These are phyloP conservation scores for Leguminivora glycinivorella DNA, from an alignment of 1,140 invertebrate species.

Conservation along the genomic window DNA sequence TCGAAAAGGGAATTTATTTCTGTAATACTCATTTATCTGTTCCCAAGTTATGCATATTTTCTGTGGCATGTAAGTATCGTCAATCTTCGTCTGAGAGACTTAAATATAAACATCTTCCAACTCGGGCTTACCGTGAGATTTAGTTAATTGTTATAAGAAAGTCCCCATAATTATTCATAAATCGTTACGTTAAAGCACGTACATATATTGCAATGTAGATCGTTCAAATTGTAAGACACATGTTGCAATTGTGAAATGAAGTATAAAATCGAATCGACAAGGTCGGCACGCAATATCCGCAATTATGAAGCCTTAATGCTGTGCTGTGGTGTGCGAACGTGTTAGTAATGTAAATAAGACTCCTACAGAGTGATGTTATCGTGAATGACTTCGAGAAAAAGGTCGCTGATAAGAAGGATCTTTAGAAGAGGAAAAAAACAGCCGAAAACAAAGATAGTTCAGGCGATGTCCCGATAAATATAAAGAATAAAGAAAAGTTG, in stretches of 20 bases:
- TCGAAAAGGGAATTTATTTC: too few species aligned
- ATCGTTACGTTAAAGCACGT: too few species aligned
- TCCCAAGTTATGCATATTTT: too few species aligned
- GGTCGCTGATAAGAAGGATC: conserved; percentile 16
- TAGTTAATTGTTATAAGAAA: too few species aligned
- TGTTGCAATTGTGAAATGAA: conserved; percentile 8
- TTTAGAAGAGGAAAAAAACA: not conserved
- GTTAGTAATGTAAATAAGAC: conserved; percentile 23
- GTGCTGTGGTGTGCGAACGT: conserved; percentile 2
- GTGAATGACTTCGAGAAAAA: not conserved
- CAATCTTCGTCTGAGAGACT: too few species aligned
- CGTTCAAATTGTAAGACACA: not conserved
- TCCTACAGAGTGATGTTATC: conserved; percentile 21
- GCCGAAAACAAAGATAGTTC: not conserved
- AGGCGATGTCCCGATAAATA: not conserved
- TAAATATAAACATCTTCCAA: too few species aligned
- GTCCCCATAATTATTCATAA: too few species aligned
- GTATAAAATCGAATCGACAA: conserved; percentile 12
- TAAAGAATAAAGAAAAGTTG: not conserved
- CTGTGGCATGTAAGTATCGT: too few species aligned
- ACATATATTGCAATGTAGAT: not conserved
- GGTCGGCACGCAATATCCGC: conserved; percentile 20
- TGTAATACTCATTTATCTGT: too few species aligned
- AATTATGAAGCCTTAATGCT: conserved; percentile 25
- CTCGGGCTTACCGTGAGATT: too few species aligned